Evolutionary conservation across 2,797 vertebrate genomes (phyloP), one percentile per base, ranked within the genome.

Genomic region (Buceros bicornis): DNA sequence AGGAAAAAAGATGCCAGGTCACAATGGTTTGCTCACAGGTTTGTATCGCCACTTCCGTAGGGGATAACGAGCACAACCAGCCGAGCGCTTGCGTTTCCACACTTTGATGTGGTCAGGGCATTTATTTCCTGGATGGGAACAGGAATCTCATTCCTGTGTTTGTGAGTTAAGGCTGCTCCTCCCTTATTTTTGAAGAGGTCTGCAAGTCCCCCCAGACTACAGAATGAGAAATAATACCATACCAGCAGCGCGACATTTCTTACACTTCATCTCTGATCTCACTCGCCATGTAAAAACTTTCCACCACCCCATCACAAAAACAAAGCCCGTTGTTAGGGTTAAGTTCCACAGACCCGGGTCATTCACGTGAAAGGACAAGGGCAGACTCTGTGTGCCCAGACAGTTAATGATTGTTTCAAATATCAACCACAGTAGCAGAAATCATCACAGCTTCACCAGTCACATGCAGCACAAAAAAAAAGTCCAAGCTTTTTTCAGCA

Each of bases 381-480:
- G 56, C 1, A 2, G 86, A 42, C 33, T 67, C 71, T 4, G 3
- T 53, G 78, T 57, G 53, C 71, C 74, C 19, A 40, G 84, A 69
- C 53, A 37, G 76, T 48, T 93, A 64, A 89, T 64, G 58, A 84
- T 18, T 77, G 70, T 80, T 92, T 83, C 76, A 93, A 87, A 67
- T 76, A 93, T 51, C 72, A 95, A 82, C 62, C 67, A 13, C 28
- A 42, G 47, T 8, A 71, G 29, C 73, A 89, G 78, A 50, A 93
- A 43, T 47, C 60, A 16, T 5, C 3, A 47, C 43, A 50, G 47
- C 45, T 84, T 84, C 4, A 2, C 65, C 69, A 47, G 40, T 88
- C 50, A n/a, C 76, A 35, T 1, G 2, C 43, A 50, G 65, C 28
- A 15, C 21, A 25, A 70, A 60, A 25, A 70, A 60, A 25, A 25